Conservation (phyloP, 2,888 invertebrate genomes). For the Schizotus pectinicornis region DNA sequence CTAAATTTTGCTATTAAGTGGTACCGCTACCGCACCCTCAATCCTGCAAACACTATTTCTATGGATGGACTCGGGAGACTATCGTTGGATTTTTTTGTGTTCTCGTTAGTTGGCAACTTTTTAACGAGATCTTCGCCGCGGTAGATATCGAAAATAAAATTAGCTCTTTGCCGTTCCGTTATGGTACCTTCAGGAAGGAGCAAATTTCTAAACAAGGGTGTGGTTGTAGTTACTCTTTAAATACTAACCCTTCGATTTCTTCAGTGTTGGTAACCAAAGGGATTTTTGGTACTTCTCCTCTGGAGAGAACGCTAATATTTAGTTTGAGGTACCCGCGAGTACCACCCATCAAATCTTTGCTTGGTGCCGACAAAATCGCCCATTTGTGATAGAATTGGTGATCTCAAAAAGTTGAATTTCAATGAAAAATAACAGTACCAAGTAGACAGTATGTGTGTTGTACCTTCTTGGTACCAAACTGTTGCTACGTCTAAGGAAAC, state of each 20-base stretch:
- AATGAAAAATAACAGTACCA: background rate
- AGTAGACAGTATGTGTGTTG: background rate
- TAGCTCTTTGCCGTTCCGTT: conserved; percentile 60
- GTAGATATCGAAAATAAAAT: conserved; percentile 65
- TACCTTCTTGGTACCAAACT: conserved; percentile 63
- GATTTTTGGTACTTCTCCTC: conserved; percentile 69
- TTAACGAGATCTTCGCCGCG: conserved; percentile 56
- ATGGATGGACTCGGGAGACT: conserved; percentile 57
- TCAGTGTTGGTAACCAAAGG: conserved; percentile 65
- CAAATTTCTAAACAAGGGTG: conserved; percentile 64
- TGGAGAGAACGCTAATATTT: conserved; percentile 76
- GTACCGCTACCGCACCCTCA: conserved; percentile 58
- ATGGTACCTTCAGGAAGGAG: conserved; percentile 65
- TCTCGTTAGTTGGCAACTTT: conserved; percentile 31
- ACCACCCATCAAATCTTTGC: conserved; percentile 57
- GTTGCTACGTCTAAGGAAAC: conserved; percentile 69
- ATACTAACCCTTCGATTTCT: conserved; percentile 72
- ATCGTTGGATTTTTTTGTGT: conserved; percentile 58
- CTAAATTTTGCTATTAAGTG: background rate
- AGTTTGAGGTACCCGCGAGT: conserved; percentile 81
- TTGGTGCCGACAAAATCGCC: conserved; percentile 76
- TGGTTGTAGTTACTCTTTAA: background rate
- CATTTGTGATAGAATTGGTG: conserved; percentile 87
- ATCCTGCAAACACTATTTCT: conserved; percentile 68
- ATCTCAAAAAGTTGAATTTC: conserved; percentile 59